phyloP scores from a whole-genome alignment of 2,113 vertebrate genomes.

The Sprattus sprattus region DNA sequence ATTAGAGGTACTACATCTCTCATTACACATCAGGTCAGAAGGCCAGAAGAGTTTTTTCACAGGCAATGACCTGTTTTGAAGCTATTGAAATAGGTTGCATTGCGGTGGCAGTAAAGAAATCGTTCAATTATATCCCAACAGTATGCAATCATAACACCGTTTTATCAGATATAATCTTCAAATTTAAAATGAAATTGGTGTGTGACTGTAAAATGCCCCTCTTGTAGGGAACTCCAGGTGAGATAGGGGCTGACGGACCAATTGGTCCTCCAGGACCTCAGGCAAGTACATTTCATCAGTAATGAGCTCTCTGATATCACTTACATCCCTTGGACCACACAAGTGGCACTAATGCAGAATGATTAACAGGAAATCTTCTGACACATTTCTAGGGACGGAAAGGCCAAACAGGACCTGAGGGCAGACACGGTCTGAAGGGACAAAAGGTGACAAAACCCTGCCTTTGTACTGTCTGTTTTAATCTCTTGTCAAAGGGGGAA shows the following conservation, averaged over 20 bases:
- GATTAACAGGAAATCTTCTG: neutral
- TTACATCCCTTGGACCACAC: neutral
- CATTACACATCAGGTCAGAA: neutral
- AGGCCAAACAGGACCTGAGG: constrained; percentile 64
- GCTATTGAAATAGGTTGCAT: neutral
- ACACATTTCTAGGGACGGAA: constrained; percentile 64
- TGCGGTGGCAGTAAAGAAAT: neutral
- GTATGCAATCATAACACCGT: neutral
- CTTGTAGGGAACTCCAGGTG: constrained; percentile 63
- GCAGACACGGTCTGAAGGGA: constrained; percentile 69
- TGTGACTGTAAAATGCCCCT: neutral
- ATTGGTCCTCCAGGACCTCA: constrained; percentile 58
- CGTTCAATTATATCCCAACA: neutral
- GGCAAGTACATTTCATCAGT: constrained; percentile 57
- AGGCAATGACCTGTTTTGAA: neutral
- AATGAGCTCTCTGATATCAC: neutral
- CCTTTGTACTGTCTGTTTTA: constrained; percentile 4
- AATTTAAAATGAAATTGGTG: neutral
- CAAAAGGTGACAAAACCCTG: constrained; percentile 69
- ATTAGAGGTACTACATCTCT: constrained; percentile 57
- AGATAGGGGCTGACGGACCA: constrained; percentile 62
- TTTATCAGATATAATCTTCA: neutral
- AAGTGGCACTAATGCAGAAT: neutral
- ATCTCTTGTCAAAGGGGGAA: neutral
- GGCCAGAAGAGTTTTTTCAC: neutral